Conservation (phyloP, 2,888 invertebrate species). For the Peribatodes rhomboidaria region DNA sequence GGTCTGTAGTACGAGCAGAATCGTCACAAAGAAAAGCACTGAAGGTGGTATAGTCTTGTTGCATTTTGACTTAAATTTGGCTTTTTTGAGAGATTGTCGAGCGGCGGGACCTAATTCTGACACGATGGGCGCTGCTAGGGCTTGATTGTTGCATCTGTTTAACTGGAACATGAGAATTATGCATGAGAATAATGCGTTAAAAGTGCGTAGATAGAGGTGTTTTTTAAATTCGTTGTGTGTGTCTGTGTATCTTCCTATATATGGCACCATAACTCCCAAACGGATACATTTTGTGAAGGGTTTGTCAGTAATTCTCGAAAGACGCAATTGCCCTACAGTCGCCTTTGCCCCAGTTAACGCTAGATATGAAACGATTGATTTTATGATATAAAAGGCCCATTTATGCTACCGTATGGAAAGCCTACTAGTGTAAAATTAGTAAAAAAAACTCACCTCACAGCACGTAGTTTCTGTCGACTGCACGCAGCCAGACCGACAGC, state of each 20-base stretch:
- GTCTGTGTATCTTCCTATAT: too few species aligned
- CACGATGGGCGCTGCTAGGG: slow-evolving; percentile 66
- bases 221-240: neutral
- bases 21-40: slow-evolving; percentile 75
- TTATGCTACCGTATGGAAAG: too few species aligned
- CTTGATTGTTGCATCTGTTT: slow-evolving; percentile 78
- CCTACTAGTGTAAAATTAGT: neutral
- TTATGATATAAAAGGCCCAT: too few species aligned
- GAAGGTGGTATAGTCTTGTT: slow-evolving; percentile 63
- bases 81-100: slow-evolving; percentile 40
- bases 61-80: slow-evolving; percentile 47
- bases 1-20: slow-evolving; percentile 75
- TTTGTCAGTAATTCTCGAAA: too few species aligned
- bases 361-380: too few species aligned
- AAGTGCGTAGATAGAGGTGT: neutral
- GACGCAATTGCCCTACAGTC: too few species aligned
- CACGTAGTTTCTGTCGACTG: slow-evolving; percentile 73
- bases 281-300: too few species aligned
- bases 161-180: slow-evolving; percentile 58
- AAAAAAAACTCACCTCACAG: slow-evolving; percentile 67
- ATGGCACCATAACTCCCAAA: too few species aligned
- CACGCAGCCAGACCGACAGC: slow-evolving; percentile 73
- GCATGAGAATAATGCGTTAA: neutral
- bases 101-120: too few species aligned
- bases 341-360: too few species aligned